Conservation (phyloP, 2,113 vertebrate species). For the Pogonocichla stellata region DNA sequence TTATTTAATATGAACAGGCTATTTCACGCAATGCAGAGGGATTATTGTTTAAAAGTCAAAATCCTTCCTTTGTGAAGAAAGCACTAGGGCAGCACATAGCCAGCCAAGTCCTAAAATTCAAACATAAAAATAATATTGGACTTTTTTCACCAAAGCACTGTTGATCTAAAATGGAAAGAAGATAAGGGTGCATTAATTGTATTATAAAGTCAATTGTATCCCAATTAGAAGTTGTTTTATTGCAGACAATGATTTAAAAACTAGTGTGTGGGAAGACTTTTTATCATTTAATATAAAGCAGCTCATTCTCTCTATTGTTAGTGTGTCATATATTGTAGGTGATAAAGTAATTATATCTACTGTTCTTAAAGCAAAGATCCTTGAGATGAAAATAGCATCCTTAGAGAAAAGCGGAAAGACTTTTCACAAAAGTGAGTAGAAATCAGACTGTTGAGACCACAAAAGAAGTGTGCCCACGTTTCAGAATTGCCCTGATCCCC, state of each 20-base stretch:
- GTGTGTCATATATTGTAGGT: neutral
- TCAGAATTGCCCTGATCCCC: neutral
- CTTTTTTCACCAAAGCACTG: neutral
- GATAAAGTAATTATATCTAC: neutral
- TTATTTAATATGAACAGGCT: neutral
- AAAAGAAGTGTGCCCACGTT: accelerated
- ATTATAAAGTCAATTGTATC: neutral
- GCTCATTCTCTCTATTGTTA: neutral
- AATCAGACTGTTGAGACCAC: neutral
- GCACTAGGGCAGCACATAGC: accelerated
- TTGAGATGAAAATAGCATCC: neutral
- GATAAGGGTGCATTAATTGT: neutral
- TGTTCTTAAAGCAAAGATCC: neutral
- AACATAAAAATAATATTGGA: neutral
- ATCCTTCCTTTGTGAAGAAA: neutral
- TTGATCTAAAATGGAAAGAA: neutral
- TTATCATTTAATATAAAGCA: neutral
- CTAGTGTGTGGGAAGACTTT: neutral
- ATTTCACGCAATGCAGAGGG: neutral
- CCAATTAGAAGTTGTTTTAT: neutral
- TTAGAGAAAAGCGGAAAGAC: neutral
- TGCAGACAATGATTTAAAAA: neutral
- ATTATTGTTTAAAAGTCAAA: neutral
- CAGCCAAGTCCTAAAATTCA: neutral
- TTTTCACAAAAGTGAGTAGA: neutral